Evolutionary conservation across 2,888 invertebrate genomes (phyloP).

Genomic region (Cataglyphis cursor): DNA sequence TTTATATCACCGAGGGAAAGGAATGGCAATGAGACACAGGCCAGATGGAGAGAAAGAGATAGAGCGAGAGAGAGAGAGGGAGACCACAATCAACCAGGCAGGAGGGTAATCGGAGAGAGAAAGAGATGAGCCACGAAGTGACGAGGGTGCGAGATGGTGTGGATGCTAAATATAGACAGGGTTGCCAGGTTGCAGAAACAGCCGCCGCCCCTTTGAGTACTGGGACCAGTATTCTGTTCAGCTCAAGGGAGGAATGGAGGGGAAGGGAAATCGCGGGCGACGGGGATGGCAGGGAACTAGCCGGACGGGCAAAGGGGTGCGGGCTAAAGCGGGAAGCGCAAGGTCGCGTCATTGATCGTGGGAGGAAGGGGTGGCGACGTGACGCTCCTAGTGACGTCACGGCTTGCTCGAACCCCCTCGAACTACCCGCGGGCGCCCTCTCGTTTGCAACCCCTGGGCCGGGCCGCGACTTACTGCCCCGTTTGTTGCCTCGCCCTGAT

Average conservation of each 20-base stretch:
- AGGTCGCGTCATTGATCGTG: slow-evolving; percentile 86
- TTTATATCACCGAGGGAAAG: slow-evolving; percentile 79
- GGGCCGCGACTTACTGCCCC: slow-evolving; percentile 60
- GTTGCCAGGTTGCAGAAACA: slow-evolving; percentile 86
- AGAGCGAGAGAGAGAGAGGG: slow-evolving; percentile 29
- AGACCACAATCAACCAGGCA: slow-evolving; percentile 31
- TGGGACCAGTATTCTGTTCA: slow-evolving; percentile 77
- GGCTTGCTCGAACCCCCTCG: slow-evolving; percentile 77
- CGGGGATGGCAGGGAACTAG: slow-evolving; percentile 58
- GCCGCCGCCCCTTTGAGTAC: slow-evolving; percentile 86
- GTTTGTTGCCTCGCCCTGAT: slow-evolving; percentile 72
- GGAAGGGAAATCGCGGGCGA: slow-evolving; percentile 53
- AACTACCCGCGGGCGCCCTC: slow-evolving; percentile 77
- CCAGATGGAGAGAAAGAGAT: slow-evolving; percentile 16
- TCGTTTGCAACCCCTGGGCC: slow-evolving; percentile 64
- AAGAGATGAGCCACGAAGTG: slow-evolving; percentile 46
- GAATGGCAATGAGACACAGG: slow-evolving; percentile 41
- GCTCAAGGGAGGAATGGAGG: slow-evolving; percentile 65
- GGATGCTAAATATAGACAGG: slow-evolving; percentile 86
- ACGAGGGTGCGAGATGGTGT: slow-evolving; percentile 72
- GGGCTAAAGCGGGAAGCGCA: slow-evolving; percentile 76
- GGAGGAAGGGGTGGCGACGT: slow-evolving; percentile 80
- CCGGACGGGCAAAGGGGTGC: slow-evolving; percentile 62
- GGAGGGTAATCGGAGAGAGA: slow-evolving; percentile 50
- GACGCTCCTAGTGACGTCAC: slow-evolving; percentile 84